These are phyloP conservation scores for Phania funesta DNA, from an alignment of 2,888 invertebrate species.

Conservation along the genomic window DNA sequence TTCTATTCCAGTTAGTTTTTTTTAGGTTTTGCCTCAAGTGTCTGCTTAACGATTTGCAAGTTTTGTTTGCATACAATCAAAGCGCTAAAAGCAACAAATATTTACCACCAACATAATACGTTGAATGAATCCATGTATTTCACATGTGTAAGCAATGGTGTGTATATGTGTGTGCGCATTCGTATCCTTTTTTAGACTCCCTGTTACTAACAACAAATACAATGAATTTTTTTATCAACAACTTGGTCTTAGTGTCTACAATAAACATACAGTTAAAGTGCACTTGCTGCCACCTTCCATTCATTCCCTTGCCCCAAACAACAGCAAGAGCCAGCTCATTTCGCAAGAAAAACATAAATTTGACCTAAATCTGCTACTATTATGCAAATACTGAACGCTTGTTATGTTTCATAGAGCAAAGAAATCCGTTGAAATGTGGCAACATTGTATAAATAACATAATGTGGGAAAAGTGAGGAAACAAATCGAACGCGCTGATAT, in stretches of 20 bases:
- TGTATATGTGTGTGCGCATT: neutral
- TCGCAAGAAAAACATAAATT: constrained; percentile 51
- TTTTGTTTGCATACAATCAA: constrained; percentile 66
- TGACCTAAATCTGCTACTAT: constrained; percentile 68
- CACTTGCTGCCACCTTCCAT: neutral
- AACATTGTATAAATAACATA: constrained; percentile 17
- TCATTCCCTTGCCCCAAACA: neutral
- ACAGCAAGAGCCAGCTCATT: neutral
- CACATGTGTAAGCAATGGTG: neutral
- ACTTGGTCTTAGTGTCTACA: constrained; percentile 1
- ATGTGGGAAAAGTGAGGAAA: neutral
- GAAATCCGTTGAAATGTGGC: constrained; percentile 49
- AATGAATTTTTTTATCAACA: constrained; percentile 29
- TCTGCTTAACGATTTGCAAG: constrained; percentile 63
- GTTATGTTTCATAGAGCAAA: constrained; percentile 16
- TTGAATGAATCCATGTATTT: neutral
- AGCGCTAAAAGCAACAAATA: constrained; percentile 69
- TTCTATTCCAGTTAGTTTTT: constrained; percentile 5
- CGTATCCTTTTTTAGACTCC: constrained; percentile 11
- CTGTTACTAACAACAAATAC: constrained; percentile 26
- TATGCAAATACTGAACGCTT: constrained; percentile 57
- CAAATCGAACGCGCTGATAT: constrained; percentile 20
- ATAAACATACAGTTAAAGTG: neutral
- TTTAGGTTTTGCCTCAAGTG: constrained; percentile 57
- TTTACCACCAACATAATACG: constrained; percentile 53